Evolutionary conservation across 37 sponge, comb jelly and placozoan genomes (phyloP), one percentile per base, ranked within the genome.

Genomic region (Theonella swinhoei): DNA sequence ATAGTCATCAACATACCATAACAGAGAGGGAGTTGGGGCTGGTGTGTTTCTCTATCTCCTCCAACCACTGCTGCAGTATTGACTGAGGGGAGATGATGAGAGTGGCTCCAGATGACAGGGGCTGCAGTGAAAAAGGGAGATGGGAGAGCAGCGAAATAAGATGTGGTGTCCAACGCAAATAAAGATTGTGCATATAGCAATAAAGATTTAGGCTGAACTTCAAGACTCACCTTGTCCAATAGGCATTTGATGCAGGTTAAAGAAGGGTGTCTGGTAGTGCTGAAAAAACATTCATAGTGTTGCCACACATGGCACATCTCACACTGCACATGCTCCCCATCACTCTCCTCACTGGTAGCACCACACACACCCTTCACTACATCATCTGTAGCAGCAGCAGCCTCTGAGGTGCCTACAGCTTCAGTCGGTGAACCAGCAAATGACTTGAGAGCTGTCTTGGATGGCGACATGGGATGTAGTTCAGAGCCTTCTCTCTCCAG

Each of bases 41-140:
- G 0, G 84, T 91, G 82, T 95, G 96, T 47, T 87, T 86, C 63
- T 79, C 35, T 19, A 95, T 89, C 71, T 95, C 96, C 1, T 89
- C 87, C 42, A 76, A 29, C 96, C 96, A 95, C 79, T 95, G 96
- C 62, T 74, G 58, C 35, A 76, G 83, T 7, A 95, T 89, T 22
- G 90, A 42, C 54, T 70, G 17, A 26, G 96, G 96, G n/a, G 84
- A 89, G 9, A 95, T 64, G 7, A 95, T 85, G 14, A 95, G 85
- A 35, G 96, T 95, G 8, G 90, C 58, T 25, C 72, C 71, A 81
- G 80, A 82, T 1, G 82, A 42, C 1, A 90, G 61, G 3, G 94
- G 93, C 85, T 92, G 39, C 37, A 38, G 17, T 29, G 59, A 32
- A 54, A 54, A 33, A 9, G 41, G 40, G 39, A 38, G 41, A 41